A percentile compares a stretch with the other conserved stretches of the same genome.
Conservation (phyloP, 2,797 vertebrate genomes). For the Aplochiton taeniatus region DNA sequence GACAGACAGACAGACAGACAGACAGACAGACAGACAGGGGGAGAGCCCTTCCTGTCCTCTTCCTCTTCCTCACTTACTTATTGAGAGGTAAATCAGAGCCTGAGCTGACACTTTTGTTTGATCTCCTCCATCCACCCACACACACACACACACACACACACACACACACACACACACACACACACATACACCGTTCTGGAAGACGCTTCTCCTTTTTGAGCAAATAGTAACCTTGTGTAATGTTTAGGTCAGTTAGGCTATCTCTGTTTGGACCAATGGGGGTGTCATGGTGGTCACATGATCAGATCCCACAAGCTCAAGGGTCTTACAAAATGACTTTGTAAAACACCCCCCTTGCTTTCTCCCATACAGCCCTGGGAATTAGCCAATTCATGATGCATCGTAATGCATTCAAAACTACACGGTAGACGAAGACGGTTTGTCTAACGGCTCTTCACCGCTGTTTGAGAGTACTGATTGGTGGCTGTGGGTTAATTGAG, state of each 20-base stretch:
- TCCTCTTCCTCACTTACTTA: slow-evolving; percentile 61
- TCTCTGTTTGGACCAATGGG: not conserved
- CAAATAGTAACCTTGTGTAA: not conserved
- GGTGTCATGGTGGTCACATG: slow-evolving; percentile 19
- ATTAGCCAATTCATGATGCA: no score
- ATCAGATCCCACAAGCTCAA: slow-evolving; percentile 25
- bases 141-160: not conserved
- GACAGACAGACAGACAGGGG: slow-evolving; percentile 22
- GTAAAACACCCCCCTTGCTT: no score
- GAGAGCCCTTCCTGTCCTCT: slow-evolving; percentile 43
- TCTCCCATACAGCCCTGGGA: no score
- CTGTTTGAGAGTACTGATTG: no score
- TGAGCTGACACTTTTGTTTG: slow-evolving; percentile 42
- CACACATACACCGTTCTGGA: slow-evolving; percentile 47
- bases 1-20: no score
- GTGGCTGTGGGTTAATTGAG: no score
- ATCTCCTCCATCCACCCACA: slow-evolving; percentile 34
- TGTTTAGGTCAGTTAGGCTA: no score
- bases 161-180: slow-evolving; percentile 21
- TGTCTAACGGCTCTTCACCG: no score
- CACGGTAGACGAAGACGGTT: no score
- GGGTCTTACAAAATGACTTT: no score
- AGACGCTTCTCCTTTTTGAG: slow-evolving; percentile 24
- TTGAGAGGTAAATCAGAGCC: slow-evolving; percentile 58
- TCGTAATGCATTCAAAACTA: no score